These are phyloP conservation scores for Vannuccia rotundouncinata DNA, from an alignment of 2,888 invertebrate species.

Conservation along the genomic window DNA sequence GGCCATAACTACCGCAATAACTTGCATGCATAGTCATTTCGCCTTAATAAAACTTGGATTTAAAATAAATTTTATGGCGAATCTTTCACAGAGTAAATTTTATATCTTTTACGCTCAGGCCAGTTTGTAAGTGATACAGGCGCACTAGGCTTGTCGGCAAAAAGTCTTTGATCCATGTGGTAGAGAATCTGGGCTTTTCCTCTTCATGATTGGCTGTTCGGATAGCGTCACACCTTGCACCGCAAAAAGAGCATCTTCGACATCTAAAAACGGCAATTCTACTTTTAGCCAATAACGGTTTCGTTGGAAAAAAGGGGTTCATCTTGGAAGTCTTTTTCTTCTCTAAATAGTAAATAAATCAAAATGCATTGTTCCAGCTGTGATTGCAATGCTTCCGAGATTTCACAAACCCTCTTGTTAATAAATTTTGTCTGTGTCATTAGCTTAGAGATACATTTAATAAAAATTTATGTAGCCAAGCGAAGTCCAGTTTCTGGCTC, in stretches of 20 bases:
- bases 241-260: background rate
- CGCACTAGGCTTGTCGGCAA: slow-evolving; percentile 11
- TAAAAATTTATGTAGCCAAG: background rate
- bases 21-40: slow-evolving; percentile 22
- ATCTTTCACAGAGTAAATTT: slow-evolving; percentile 19
- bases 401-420: background rate
- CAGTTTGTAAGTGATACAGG: background rate
- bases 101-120: slow-evolving; percentile 16
- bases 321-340: background rate
- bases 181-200: background rate
- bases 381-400: background rate
- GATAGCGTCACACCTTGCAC: background rate
- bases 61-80: slow-evolving; percentile 20
- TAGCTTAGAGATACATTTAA: slow-evolving; percentile 19
- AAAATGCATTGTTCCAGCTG: slow-evolving; percentile 16
- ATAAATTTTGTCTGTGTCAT: slow-evolving; percentile 23
- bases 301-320: background rate
- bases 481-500: background rate
- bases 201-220: background rate
- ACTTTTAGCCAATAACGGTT: background rate
- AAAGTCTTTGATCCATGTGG: background rate
- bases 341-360: slow-evolving; percentile 1
- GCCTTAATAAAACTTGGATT: slow-evolving; percentile 4
- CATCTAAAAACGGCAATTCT: background rate
- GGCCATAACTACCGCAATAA: slow-evolving; percentile 23